A percentile compares a stretch with the other conserved stretches of the same genome.
Conservation (phyloP, 2,113 vertebrate genomes). For the Rhabdomys dilectus region DNA sequence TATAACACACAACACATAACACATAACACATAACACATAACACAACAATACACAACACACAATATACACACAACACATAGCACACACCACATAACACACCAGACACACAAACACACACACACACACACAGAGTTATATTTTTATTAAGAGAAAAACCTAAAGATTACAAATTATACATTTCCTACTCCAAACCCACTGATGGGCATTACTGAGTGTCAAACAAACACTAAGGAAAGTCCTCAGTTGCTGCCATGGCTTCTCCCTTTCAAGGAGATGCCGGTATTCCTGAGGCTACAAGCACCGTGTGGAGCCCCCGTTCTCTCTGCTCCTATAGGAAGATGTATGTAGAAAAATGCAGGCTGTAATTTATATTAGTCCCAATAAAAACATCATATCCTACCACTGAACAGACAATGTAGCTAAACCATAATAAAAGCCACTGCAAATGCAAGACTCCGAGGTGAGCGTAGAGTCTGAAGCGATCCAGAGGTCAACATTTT, state of each 20-base stretch:
- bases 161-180: neutral
- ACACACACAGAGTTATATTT: neutral
- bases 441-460: neutral
- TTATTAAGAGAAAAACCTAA: neutral
- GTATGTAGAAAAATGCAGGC: neutral
- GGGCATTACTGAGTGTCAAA: neutral
- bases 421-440: constrained; percentile 30
- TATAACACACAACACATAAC: neutral
- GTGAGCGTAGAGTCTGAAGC: neutral
- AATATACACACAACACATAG: neutral
- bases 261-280: neutral
- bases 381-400: constrained; percentile 26
- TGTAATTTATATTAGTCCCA: neutral
- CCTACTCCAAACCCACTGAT: neutral
- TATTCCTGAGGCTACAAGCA: neutral
- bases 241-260: neutral
- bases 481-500: constrained; percentile 34
- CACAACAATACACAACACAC: neutral
- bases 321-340: neutral
- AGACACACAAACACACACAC: accelerated
- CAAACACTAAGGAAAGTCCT: neutral
- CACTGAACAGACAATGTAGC: neutral
- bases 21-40: neutral
- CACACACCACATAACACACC: neutral
- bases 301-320: neutral